Evolutionary conservation across 2,888 invertebrate genomes (phyloP).

Genomic region (Arrhopalites spinosus): DNA sequence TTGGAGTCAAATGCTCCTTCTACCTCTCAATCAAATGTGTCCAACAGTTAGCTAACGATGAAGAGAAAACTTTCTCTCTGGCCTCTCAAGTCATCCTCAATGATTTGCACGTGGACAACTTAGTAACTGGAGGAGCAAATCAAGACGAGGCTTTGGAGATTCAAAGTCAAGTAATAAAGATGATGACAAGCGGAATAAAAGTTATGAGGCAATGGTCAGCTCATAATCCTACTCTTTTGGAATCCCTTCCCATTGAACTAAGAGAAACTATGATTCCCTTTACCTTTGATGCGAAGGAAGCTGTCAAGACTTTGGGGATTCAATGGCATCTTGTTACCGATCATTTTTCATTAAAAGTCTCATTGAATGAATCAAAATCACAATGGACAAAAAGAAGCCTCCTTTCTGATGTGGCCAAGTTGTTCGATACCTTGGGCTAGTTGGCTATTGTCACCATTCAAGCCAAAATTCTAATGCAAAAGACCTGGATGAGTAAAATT

Average conservation of each 20-base stretch:
- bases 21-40: conserved; percentile 56
- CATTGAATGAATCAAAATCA: background rate
- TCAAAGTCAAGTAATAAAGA: conserved; percentile 6
- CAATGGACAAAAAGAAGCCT: background rate
- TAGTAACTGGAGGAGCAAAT: conserved; percentile 51
- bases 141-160: conserved; percentile 45
- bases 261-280: conserved; percentile 4
- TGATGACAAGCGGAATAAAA: conserved; percentile 40
- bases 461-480: conserved; percentile 12
- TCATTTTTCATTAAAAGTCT: background rate
- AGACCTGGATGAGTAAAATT: background rate
- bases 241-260: conserved; percentile 9
- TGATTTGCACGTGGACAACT: conserved; percentile 57
- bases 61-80: conserved; percentile 32
- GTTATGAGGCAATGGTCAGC: conserved; percentile 55
- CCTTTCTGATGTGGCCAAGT: background rate
- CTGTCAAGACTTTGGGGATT: conserved; percentile 32
- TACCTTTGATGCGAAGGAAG: background rate
- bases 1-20: conserved; percentile 57
- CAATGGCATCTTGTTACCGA: conserved; percentile 15
- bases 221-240: conserved; percentile 35
- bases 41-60: conserved; percentile 54
- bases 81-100: conserved; percentile 35
- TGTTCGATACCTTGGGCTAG: background rate
- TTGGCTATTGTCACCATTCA: background rate